These are phyloP conservation scores for Salvelinus fontinalis DNA, from an alignment of 2,113 vertebrate genomes.

Conservation along the genomic window DNA sequence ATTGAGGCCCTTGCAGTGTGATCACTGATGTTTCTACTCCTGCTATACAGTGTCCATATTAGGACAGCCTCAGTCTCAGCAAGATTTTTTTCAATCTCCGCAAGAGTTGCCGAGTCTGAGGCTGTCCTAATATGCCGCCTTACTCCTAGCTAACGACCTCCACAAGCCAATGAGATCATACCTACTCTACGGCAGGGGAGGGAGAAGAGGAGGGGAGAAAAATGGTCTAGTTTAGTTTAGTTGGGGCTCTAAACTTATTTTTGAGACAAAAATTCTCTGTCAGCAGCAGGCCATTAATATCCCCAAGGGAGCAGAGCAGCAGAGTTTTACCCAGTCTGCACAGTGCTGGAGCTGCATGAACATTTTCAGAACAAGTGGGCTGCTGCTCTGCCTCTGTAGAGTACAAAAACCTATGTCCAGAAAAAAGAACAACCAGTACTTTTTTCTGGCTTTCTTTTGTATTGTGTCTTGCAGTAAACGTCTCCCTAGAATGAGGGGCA, in stretches of 20 bases:
- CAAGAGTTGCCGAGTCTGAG: too few species aligned
- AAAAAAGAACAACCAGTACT: constrained; percentile 13
- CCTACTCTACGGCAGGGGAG: background rate
- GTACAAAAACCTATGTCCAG: background rate
- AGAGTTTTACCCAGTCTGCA: constrained; percentile 52
- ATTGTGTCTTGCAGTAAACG: background rate
- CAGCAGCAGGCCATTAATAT: constrained; percentile 56
- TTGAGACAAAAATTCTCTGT: constrained; percentile 35
- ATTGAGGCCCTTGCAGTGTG: too few species aligned
- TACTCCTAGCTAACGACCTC: too few species aligned
- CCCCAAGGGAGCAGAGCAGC: constrained; percentile 44
- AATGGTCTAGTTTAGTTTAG: constrained; percentile 54
- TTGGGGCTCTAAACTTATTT: constrained; percentile 53
- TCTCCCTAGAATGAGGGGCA: background rate
- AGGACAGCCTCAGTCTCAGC: too few species aligned
- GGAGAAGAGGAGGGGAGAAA: constrained; percentile 10
- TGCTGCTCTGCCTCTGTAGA: background rate
- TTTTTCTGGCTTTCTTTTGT: background rate
- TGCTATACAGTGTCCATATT: too few species aligned
- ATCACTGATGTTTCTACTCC: too few species aligned
- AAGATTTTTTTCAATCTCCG: too few species aligned
- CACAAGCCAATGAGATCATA: background rate
- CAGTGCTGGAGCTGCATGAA: constrained; percentile 41
- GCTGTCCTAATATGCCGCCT: too few species aligned
- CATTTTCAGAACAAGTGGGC: background rate